Base-by-base conservation (phyloP, 2,797 vertebrate genomes). In the Neomorphus geoffroyi region DNA sequence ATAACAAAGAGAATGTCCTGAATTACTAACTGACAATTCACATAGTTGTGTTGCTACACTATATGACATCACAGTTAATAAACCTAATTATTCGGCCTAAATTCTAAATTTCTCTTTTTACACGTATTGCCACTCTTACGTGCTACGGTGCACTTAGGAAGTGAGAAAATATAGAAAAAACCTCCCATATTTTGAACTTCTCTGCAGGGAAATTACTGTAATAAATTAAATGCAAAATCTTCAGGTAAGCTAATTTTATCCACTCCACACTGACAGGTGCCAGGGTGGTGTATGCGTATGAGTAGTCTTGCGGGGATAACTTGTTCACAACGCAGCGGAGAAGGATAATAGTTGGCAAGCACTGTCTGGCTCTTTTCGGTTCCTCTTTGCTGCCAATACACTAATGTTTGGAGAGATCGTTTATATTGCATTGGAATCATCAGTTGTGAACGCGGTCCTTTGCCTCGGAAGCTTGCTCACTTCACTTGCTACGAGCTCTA, bases 201-300 rank as follows among this genome's bases (percentile, higher is more conserved):
- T 70, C 28, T 77, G 22, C 7, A 11, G 43, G 21, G 39, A 70
- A 85, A 51, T 62, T 4, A 21, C 21, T 32, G 12, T n/a, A 51
- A 73, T 18, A 51, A 78, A 50, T 50, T 28, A 32, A 75, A 19
- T 16, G 8, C 4, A 54, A 57, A 88, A 75, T 7, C 32, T 27
- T 66, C 26, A 46, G 18, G 23, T 22, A 56, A 71, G 53, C 8
- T 71, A 19, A 18, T 67, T 64, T 71, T 74, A 18, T 28, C 39
- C 8, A 3, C 51, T 51, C 35, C 35, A 4, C 21, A 7, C 57
- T 35, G 10, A 5, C 1, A 1, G 3, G 6, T 1, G 1, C 4
- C 27, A 24, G 11, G 5, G 9, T 37, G 27, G 9, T 60, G 19
- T 37, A 9, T 41, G 26, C 5, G 1, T 3, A 1, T 7, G 27